A percentile compares a stretch with the other conserved stretches of the same genome.
Evolutionary conservation across 2,113 vertebrate genomes (phyloP).

Genomic region (Phaethon lepturus): DNA sequence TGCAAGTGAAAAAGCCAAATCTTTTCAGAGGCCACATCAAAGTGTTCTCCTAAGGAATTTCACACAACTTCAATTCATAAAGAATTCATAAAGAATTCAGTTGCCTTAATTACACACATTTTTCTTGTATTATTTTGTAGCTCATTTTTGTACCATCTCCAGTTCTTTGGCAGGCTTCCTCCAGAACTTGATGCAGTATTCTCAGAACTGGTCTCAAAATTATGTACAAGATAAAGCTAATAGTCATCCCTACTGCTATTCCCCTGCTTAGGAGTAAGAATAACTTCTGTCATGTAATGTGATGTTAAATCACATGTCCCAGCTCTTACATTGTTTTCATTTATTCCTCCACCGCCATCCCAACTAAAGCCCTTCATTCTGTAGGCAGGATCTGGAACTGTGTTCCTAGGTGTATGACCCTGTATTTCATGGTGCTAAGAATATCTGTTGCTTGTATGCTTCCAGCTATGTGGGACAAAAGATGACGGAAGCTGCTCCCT

Average conservation of each 20-base stretch:
- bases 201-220: not conserved
- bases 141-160: not conserved
- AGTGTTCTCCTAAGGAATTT: not conserved
- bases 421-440: not conserved
- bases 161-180: not conserved
- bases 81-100: not conserved
- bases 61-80: not conserved
- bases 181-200: not conserved
- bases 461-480: not conserved
- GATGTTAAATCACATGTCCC: accelerated
- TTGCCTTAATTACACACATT: not conserved
- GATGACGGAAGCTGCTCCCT: not conserved
- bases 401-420: not conserved
- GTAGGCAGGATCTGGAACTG: not conserved
- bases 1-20: not conserved
- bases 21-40: not conserved
- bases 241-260: not conserved
- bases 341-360: not conserved
- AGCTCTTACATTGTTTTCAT: not conserved
- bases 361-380: not conserved
- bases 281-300: not conserved
- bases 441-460: not conserved
- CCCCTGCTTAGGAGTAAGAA: not conserved
- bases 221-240: not conserved
- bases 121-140: not conserved